A percentile compares a stretch with the other conserved stretches of the same genome.
Conservation (phyloP, 2,888 invertebrate species). For the Galeopsomyia nigrocyanea region DNA sequence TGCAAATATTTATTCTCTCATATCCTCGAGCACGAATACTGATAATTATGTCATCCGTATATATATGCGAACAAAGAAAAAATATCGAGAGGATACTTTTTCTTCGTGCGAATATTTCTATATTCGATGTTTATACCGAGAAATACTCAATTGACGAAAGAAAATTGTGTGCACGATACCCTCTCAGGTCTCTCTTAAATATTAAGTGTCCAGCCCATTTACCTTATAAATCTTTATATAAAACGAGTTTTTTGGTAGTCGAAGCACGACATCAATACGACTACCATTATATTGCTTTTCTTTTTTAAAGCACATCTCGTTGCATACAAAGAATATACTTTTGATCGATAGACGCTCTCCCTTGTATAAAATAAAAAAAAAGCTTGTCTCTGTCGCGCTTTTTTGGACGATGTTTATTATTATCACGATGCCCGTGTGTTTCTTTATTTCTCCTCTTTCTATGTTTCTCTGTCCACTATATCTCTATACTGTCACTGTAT, state of each 20-base stretch:
- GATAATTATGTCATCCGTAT: no score
- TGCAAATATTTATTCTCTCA: constrained; percentile 10
- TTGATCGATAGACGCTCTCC: constrained; percentile 24
- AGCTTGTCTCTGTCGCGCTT: constrained; percentile 42
- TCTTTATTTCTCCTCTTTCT: background rate
- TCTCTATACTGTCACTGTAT: constrained; percentile 12
- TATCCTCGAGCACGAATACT: constrained; percentile 8
- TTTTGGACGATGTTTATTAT: constrained; percentile 36
- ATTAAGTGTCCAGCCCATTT: no score
- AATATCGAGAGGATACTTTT: constrained; percentile 15
- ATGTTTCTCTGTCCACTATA: background rate
- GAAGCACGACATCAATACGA: constrained; percentile 46
- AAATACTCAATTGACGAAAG: background rate
- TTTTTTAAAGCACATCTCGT: constrained; percentile 37
- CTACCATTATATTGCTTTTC: constrained; percentile 34
- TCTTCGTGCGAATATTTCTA: constrained; percentile 23
- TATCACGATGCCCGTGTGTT: constrained; percentile 33
- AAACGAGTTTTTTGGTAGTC: constrained; percentile 32
- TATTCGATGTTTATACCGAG: constrained; percentile 17
- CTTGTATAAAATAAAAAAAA: constrained; percentile 36
- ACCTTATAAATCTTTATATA: constrained; percentile 21
- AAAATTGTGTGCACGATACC: constrained; percentile 40
- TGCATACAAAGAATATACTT: constrained; percentile 39
- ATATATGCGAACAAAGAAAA: background rate
- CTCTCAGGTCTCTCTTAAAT: constrained; percentile 20